Percentiles rank a stretch among this genome's conserved stretches.
Conservation (phyloP, 1,140 invertebrate genomes). For the Drosophila orena region DNA sequence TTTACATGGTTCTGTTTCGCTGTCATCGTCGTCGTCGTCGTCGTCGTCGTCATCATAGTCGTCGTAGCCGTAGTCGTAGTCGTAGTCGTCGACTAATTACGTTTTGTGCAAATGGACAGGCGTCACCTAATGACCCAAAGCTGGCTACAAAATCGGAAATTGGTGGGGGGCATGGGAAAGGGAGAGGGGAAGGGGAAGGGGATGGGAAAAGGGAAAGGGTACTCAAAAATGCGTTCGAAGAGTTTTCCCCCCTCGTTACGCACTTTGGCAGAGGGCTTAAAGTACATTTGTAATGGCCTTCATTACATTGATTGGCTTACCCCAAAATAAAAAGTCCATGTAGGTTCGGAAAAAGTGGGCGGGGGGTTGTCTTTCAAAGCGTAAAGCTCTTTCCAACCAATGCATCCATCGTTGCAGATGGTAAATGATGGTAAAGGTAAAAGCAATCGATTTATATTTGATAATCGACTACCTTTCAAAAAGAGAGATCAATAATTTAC, state of each 20-base stretch:
- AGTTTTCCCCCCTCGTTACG: slow-evolving; percentile 19
- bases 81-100: slow-evolving; percentile 68
- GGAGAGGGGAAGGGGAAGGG: too few species aligned
- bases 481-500: too few species aligned
- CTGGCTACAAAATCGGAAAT: slow-evolving; percentile 58
- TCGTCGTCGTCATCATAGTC: slow-evolving; percentile 32
- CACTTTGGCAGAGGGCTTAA: slow-evolving; percentile 45
- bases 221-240: slow-evolving; percentile 43
- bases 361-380: slow-evolving; percentile 2
- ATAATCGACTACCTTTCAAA: too few species aligned
- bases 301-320: slow-evolving; percentile 72
- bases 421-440: too few species aligned
- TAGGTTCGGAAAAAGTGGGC: not conserved
- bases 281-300: slow-evolving; percentile 80
- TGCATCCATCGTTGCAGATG: too few species aligned
- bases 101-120: slow-evolving; percentile 69
- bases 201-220: not conserved
- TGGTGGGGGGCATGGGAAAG: not conserved
- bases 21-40: slow-evolving; percentile 29
- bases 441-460: too few species aligned
- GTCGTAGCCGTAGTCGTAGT: slow-evolving; percentile 33
- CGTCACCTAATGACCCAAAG: slow-evolving; percentile 82
- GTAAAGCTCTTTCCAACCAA: too few species aligned
- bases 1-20: slow-evolving; percentile 78
- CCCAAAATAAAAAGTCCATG: not conserved